Evolutionary conservation across 2,113 vertebrate species (phyloP), one percentile per base, ranked within the genome.

Genomic region (Electrona antarctica): DNA sequence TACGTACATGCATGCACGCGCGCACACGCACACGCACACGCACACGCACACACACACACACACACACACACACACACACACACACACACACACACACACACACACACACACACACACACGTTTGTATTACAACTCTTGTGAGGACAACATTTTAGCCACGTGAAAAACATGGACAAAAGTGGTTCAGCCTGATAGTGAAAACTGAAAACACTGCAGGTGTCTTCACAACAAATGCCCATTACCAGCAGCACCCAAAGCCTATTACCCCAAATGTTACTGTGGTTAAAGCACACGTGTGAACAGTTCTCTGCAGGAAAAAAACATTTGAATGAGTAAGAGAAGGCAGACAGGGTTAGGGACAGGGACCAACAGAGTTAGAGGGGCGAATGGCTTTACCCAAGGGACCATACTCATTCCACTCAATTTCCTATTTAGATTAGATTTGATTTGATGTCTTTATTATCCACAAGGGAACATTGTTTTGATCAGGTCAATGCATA

Each of bases 141-240:
- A 21, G 21, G 21, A 21, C 21, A 21, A 21, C 21, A 21, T 21
- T 21, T 21, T 21, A 21, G 33, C 33, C 33, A 41, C 3, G 33
- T 13, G 33, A 62, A 48, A 64, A 56, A 73, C 29, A 55, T 41
- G 33, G 45, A 64, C 56, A n/a, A 15, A 76, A 46, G 72, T 57
- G 9, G 64, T 77, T 50, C 50, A 66, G 33, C 33, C 5, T 41
- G 5, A 41, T 6, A 3, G 33, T 41, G 21, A 21, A 41, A 3
- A 41, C 3, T 41, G 33, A 41, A 41, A 41, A 6, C 33, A 41
- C 33, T 41, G 33, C 9, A 73, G 64, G 11, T 46, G 45, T 61
- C 64, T 58, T n/a, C 50, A 65, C 63, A 48, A 41, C 49, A 41
- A 41, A 70, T 69, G 58, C 61, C 60, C 67, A 63, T 7, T 67